These are phyloP conservation scores for Gallinago jamesoni DNA, from an alignment of 2,113 vertebrate genomes.

Conservation along the genomic window DNA sequence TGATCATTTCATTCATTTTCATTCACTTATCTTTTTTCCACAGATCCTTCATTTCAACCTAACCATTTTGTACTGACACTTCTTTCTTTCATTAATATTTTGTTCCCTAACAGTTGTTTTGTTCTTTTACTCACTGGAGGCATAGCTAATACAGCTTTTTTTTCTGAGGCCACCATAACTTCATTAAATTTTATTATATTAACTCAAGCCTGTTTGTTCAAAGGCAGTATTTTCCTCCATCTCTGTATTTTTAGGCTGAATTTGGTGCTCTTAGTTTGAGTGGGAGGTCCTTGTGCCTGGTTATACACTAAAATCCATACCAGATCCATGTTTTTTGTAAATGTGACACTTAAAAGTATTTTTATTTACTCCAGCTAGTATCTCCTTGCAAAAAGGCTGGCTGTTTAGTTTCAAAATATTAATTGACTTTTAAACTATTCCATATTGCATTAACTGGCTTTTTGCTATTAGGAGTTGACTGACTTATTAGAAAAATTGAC, in stretches of 20 bases:
- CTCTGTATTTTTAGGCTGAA: background rate
- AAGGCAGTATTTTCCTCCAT: background rate
- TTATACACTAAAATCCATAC: background rate
- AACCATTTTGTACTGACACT: slow-evolving; percentile 28
- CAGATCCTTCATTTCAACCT: slow-evolving; percentile 41
- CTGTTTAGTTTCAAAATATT: slow-evolving; percentile 79
- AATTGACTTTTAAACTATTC: slow-evolving; percentile 79
- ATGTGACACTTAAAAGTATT: slow-evolving; percentile 38
- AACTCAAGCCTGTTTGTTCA: background rate
- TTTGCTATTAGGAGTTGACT: slow-evolving; percentile 63
- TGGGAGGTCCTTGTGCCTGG: background rate
- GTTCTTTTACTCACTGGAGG: slow-evolving; percentile 41
- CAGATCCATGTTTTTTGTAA: slow-evolving; percentile 23
- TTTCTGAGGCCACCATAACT: slow-evolving; percentile 27
- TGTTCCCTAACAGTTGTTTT: slow-evolving; percentile 46
- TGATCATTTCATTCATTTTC: slow-evolving; percentile 45
- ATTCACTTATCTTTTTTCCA: slow-evolving; percentile 51
- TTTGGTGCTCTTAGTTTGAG: background rate
- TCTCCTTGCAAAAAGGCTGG: slow-evolving; percentile 73
- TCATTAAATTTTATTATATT: slow-evolving; percentile 28
- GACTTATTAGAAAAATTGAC: slow-evolving; percentile 73
- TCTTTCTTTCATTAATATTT: slow-evolving; percentile 49
- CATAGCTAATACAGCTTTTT: slow-evolving; percentile 10
- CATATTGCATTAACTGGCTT: slow-evolving; percentile 73
- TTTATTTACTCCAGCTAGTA: slow-evolving; percentile 30